These are phyloP conservation scores for Steatornis caripensis DNA, from an alignment of 2,113 vertebrate species.

Conservation along the genomic window DNA sequence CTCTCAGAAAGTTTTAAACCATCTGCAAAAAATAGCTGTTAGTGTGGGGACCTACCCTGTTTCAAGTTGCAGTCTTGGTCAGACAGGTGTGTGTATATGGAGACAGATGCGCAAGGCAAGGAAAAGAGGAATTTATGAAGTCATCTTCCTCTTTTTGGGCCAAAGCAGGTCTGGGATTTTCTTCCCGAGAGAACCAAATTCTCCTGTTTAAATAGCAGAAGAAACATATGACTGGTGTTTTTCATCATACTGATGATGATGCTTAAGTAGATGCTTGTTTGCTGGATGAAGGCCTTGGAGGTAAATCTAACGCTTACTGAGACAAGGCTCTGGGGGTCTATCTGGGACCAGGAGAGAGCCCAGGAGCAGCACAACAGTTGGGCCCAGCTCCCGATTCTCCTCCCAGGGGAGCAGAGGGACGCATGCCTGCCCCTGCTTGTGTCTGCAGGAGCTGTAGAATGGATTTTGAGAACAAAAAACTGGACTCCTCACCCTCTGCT, in stretches of 20 bases:
- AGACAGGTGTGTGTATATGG: not conserved
- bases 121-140: not conserved
- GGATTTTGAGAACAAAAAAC: not conserved
- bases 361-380: not conserved
- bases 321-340: not conserved
- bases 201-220: not conserved
- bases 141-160: not conserved
- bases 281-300: not conserved
- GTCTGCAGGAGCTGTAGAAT: not conserved
- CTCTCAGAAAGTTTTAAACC: not conserved
- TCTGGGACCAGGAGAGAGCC: not conserved
- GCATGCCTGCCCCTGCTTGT: accelerated
- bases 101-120: not conserved
- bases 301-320: not conserved
- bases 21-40: not conserved
- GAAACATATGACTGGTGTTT: not conserved
- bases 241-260: constrained; percentile 20
- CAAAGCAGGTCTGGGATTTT: not conserved
- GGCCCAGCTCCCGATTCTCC: not conserved
- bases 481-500: not conserved
- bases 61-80: not conserved
- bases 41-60: not conserved
- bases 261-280: not conserved
- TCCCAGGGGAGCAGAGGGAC: not conserved
- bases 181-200: not conserved